These are phyloP conservation scores for Eleutherodactylus coqui DNA, from an alignment of 2,797 vertebrate species.

Conservation along the genomic window DNA sequence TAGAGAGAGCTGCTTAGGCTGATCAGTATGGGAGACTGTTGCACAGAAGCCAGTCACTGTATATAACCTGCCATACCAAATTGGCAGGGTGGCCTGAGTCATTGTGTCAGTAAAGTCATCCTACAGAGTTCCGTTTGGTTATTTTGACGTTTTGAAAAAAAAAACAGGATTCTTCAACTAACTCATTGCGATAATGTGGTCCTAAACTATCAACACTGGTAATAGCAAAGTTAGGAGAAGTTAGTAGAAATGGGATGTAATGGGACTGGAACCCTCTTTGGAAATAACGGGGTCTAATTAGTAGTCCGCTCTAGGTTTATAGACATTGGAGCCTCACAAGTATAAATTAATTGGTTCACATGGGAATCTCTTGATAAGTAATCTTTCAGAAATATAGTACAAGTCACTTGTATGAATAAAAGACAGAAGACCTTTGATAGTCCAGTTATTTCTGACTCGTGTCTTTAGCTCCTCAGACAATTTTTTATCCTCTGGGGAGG, in stretches of 20 bases:
- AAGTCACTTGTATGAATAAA: neutral
- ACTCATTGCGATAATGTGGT: neutral
- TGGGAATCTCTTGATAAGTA: slow-evolving; percentile 5
- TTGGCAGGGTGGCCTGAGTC: no score
- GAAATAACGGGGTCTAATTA: neutral
- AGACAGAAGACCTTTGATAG: slow-evolving; percentile 1
- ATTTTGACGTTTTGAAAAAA: no score
- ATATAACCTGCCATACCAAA: no score
- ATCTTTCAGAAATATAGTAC: neutral
- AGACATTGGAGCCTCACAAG: neutral
- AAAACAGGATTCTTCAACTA: neutral
- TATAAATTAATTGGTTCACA: slow-evolving; percentile 20
- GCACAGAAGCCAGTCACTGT: no score
- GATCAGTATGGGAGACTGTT: no score
- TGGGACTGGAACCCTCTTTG: slow-evolving; percentile 3
- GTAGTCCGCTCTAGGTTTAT: neutral
- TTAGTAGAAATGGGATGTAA: slow-evolving; percentile 13
- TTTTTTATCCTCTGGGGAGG: neutral
- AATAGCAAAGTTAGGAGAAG: no score
- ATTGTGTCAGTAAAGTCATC: no score
- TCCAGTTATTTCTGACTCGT: neutral
- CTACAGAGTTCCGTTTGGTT: no score
- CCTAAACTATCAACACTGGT: neutral
- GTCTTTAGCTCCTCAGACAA: neutral
- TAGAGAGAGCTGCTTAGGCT: no score